Conservation (phyloP, 2,888 invertebrate genomes). For the Amiota mariae region DNA sequence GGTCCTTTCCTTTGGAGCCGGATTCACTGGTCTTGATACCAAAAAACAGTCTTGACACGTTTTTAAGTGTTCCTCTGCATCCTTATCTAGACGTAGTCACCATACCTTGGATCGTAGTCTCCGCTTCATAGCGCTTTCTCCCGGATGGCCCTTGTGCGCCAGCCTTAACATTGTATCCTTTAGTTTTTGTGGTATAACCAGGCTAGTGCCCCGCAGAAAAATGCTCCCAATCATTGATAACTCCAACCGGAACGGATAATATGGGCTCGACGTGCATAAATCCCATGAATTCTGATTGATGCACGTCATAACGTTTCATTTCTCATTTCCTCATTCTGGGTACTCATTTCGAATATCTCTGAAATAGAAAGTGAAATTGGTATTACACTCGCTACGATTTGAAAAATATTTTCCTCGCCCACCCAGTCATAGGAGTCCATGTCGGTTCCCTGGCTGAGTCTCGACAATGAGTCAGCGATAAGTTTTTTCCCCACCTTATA, state of each 20-base stretch:
- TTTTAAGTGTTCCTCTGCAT: neutral
- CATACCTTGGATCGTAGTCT: slow-evolving; percentile 11
- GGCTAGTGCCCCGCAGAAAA: too few species aligned
- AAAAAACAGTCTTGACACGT: neutral
- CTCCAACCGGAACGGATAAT: too few species aligned
- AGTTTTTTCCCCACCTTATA: too few species aligned
- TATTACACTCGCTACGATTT: too few species aligned
- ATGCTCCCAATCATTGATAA: too few species aligned
- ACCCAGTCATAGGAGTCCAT: too few species aligned
- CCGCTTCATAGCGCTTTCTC: slow-evolving; percentile 9
- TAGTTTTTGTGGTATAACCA: neutral
- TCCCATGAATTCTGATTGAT: neutral
- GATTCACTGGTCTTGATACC: neutral
- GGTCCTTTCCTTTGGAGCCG: too few species aligned
- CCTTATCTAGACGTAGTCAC: neutral
- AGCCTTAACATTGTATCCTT: neutral
- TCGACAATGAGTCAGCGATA: too few species aligned
- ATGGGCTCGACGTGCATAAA: too few species aligned
- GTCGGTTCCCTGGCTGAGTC: too few species aligned
- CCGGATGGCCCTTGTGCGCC: neutral
- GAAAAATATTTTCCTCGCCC: neutral
- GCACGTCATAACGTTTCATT: slow-evolving; percentile 13
- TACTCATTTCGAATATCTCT: neutral
- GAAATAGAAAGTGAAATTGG: neutral
- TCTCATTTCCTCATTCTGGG: neutral